Percentiles rank a stretch among this genome's conserved stretches.
These are phyloP conservation scores for Leptogaster cylindrica DNA, from an alignment of 2,888 invertebrate species.

Conservation along the genomic window DNA sequence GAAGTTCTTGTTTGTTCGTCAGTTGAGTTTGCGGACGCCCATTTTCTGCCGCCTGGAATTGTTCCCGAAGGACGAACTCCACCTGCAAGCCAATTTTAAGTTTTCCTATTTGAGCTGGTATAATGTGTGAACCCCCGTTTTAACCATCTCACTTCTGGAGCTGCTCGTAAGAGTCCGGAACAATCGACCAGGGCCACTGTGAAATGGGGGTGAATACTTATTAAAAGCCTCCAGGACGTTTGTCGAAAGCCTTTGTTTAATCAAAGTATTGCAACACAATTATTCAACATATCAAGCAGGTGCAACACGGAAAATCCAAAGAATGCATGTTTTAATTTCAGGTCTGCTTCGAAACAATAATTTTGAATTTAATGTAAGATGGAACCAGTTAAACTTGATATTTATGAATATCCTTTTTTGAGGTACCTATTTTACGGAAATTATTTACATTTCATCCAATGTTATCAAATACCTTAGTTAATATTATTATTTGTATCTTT, in stretches of 20 bases:
- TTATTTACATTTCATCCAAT: too few relatives aligned
- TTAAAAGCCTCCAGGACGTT: slow-evolving; percentile 13
- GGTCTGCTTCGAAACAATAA: too few relatives aligned
- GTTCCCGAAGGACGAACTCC: slow-evolving; percentile 8
- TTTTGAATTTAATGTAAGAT: too few relatives aligned
- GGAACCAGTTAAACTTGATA: too few relatives aligned
- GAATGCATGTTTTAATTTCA: too few relatives aligned
- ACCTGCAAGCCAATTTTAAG: slow-evolving; percentile 36
- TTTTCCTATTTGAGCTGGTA: slow-evolving; percentile 22
- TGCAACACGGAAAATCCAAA: too few relatives aligned
- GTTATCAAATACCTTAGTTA: too few relatives aligned
- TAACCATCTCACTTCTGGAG: neutral
- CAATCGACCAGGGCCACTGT: neutral
- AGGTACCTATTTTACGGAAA: too few relatives aligned
- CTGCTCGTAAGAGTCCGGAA: neutral
- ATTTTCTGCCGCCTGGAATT: neutral
- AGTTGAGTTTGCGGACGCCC: slow-evolving; percentile 14
- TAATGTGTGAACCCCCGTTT: slow-evolving; percentile 23
- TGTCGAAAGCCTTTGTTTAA: slow-evolving; percentile 18
- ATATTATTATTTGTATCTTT: too few relatives aligned
- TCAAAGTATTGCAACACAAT: slow-evolving; percentile 19
- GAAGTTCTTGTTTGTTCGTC: slow-evolving; percentile 32
- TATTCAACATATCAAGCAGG: too few relatives aligned
- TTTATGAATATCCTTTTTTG: too few relatives aligned
- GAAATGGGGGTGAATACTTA: slow-evolving; percentile 2